Base-by-base conservation (phyloP, 1,140 invertebrate species). In the Arctopsyche grandis region DNA sequence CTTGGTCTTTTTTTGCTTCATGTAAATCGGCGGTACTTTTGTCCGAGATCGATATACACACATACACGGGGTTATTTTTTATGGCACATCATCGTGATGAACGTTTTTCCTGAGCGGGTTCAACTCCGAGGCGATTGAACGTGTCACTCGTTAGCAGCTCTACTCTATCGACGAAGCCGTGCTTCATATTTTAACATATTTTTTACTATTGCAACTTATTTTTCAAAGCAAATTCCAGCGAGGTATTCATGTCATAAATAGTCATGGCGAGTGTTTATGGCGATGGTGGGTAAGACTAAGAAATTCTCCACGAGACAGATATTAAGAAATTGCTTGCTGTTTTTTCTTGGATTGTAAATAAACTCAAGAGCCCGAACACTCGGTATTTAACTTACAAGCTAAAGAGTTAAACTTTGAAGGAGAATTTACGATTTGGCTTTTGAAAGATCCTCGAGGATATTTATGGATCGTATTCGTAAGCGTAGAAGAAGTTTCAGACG, bases 11-110 rank as follows among this genome's bases (percentile, higher is more conserved):
- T 63, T 63, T 63, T 1, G 4, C 9, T 22, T 63, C 58, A 63
- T 63, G 58, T 63, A 63, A 63, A 63, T 63, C 58, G 58, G 58
- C 58, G 58, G 58, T 63, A 19, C 58, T 63, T 63, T 63, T 63
- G 58, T 63, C 16, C 19, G 24, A 21, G 58, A 63, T 63, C 58
- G 21, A 63, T 63, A 63, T 22, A 63, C 12, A 63, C 58, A 63
- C 24, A 10, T 63, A 10, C 21, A 9, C 9, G 52, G n/a, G 58
- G 24, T 21, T 63, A 22, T 63, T 63, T 63, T 63, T 46, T 46
- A 10, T 19, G 16, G 10, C 12, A 9, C 58, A 63, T 63, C 58
- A 63, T 63, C 58, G 58, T 63, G 58, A 63, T 63, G 58, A 24
- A 63, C 58, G 58, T 63, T 63, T 63, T 63, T 24, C 58, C 9